Percentiles rank a stretch among this genome's conserved stretches.
phyloP scores from a whole-genome alignment of 2,113 vertebrate genomes.

The Glareola pratincola region DNA sequence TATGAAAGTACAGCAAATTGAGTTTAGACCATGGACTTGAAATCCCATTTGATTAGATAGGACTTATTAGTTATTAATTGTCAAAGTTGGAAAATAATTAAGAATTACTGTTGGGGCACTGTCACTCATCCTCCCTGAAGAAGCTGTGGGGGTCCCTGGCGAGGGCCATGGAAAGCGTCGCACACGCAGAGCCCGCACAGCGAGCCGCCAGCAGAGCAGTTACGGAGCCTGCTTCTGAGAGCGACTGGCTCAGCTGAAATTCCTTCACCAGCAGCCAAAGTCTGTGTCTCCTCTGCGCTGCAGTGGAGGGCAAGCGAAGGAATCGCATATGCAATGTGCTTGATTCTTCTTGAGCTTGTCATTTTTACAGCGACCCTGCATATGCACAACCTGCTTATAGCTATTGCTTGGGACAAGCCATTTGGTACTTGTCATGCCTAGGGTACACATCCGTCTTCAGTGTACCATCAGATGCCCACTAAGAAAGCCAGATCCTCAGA shows the following conservation, averaged over 20 bases:
- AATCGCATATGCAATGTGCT: not conserved
- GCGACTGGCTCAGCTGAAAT: not conserved
- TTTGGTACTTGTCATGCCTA: not conserved
- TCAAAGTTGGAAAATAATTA: conserved; percentile 23
- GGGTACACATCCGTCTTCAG: not conserved
- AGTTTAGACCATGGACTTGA: not conserved
- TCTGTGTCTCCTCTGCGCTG: not conserved
- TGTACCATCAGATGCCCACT: not conserved
- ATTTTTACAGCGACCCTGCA: not conserved
- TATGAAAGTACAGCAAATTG: not conserved
- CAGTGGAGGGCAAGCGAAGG: not conserved
- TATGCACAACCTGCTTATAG: not conserved
- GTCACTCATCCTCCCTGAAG: not conserved
- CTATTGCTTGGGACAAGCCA: not conserved
- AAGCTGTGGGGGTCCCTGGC: not conserved
- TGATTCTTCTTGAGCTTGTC: not conserved
- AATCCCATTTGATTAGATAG: not conserved
- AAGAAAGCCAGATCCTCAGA: not conserved
- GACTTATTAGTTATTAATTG: conserved; percentile 9
- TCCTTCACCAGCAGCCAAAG: not conserved
- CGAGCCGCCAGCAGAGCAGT: not conserved
- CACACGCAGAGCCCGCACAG: not conserved
- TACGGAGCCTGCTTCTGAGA: not conserved
- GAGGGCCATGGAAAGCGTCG: not conserved
- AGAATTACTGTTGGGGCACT: not conserved